phyloP scores from a whole-genome alignment of 2,888 invertebrate species.

The Stratiomys singularior region DNA sequence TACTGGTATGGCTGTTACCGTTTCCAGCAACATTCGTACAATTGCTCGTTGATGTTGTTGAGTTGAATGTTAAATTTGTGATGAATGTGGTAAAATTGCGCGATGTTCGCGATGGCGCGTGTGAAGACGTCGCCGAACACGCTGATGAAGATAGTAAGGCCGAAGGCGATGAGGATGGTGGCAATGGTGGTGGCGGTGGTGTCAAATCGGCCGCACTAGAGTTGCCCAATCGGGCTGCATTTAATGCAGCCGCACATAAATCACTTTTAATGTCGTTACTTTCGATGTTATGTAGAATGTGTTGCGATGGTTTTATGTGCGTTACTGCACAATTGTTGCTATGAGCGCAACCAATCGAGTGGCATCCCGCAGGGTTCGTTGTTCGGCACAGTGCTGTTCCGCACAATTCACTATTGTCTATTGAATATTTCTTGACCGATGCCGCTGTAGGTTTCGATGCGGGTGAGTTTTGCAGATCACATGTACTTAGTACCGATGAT shows the following conservation, averaged over 20 bases:
- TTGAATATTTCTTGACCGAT: conserved; percentile 60
- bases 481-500: conserved; percentile 52
- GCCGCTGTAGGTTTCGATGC: conserved; percentile 58
- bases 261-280: conserved; percentile 47
- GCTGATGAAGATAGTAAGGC: conserved; percentile 13
- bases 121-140: conserved; percentile 34
- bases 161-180: background rate
- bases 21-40: background rate
- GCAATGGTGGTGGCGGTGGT: conserved; percentile 15
- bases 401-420: conserved; percentile 57
- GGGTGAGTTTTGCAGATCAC: conserved; percentile 54
- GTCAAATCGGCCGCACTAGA: conserved; percentile 9
- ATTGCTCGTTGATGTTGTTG: conserved; percentile 41
- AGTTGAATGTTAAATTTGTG: conserved; percentile 38
- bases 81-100: conserved; percentile 44
- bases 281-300: conserved; percentile 39
- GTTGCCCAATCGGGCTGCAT: conserved; percentile 40
- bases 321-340: background rate
- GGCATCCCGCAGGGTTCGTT: conserved; percentile 27
- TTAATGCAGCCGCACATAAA: conserved; percentile 45
- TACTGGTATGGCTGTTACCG: background rate
- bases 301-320: conserved; percentile 41
- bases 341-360: background rate
- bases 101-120: conserved; percentile 35
- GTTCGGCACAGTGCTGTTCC: conserved; percentile 10